Evolutionary conservation across 92 coral and sea anemone genomes (phyloP), one percentile per base, ranked within the genome.

Genomic region (Actinernus sp.): DNA sequence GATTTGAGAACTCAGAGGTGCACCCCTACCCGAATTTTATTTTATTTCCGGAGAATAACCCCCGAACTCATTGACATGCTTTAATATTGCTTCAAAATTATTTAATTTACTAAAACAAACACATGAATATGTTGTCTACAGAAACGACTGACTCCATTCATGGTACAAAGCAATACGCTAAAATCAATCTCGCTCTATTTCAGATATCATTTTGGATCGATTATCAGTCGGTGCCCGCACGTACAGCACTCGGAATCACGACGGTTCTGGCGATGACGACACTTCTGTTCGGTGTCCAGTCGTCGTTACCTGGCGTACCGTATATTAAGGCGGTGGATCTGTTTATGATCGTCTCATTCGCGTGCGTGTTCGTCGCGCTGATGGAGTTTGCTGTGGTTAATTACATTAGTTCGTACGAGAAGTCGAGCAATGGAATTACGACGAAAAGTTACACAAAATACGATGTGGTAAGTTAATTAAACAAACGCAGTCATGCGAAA

Each of bases 161-260:
- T n/a, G n/a, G n/a, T n/a, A n/a, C n/a, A n/a, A n/a, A n/a, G n/a
- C n/a, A n/a, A n/a, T n/a, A n/a, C n/a, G n/a, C n/a, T n/a, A n/a
- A n/a, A n/a, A n/a, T n/a, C n/a, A n/a, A n/a, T n/a, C n/a, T n/a
- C n/a, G n/a, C n/a, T n/a, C n/a, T n/a, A n/a, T n/a, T n/a, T 3
- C 36, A 74, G 89, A 67, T 83, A 6, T 83, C 89, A 17, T 83
- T 83, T 74, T 83, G 89, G 89, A 71, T 83, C 26, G 89, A 83
- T 49, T 48, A 79, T 36, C 56, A 76, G 26, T 83, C 89, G 27
- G 82, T 83, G 34, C 89, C 89, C 22, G 89, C 89, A 25, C 74
- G 89, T 31, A 79, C 83, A 22, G 89, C 89, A n/a, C 77, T 83
- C 32, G 89, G 89, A 18, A 83, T 83, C n/a, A 83, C 89, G 19